phyloP scores from a whole-genome alignment of 2,797 vertebrate genomes.

The Brachyalestes nurse region DNA sequence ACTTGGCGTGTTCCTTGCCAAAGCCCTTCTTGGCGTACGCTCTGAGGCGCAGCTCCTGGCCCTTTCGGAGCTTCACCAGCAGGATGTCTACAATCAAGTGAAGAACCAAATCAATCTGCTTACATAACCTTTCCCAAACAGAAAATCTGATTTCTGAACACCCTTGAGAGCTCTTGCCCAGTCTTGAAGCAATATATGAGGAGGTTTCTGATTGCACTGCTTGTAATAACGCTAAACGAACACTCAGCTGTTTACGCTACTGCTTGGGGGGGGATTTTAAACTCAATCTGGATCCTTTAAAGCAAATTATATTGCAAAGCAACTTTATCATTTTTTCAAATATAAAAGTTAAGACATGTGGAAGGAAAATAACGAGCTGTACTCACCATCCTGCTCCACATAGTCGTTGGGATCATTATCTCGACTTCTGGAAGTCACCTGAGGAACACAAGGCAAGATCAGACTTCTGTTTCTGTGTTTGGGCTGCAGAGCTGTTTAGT shows the following conservation, averaged over 20 bases:
- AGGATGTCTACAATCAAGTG: conserved; percentile 84
- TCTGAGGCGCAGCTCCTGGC: conserved; percentile 92
- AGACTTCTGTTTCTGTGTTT: conserved; percentile 11
- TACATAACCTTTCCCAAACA: not conserved
- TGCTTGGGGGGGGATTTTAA: not conserved
- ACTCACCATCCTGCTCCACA: conserved; percentile 93
- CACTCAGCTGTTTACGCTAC: not conserved
- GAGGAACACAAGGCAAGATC: conserved; percentile 30
- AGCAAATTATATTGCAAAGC: not conserved
- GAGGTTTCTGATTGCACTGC: not conserved
- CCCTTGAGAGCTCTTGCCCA: not conserved
- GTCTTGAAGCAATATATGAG: not conserved
- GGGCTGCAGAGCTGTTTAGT: too few species aligned
- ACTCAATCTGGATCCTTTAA: not conserved
- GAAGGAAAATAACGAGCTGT: not conserved
- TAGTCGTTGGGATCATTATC: conserved; percentile 98
- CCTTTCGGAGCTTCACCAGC: conserved; percentile 95
- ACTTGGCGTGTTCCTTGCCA: conserved; percentile 98
- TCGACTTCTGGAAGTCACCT: conserved; percentile 96
- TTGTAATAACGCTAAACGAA: not conserved
- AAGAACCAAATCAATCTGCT: not conserved
- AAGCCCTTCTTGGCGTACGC: conserved; percentile 98
- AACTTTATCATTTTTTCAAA: not conserved
- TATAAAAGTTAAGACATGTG: not conserved
- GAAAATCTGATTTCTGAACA: not conserved